These are phyloP conservation scores for Sinocyclocheilus anophthalmus DNA, from an alignment of 2,113 vertebrate species.

Conservation along the genomic window DNA sequence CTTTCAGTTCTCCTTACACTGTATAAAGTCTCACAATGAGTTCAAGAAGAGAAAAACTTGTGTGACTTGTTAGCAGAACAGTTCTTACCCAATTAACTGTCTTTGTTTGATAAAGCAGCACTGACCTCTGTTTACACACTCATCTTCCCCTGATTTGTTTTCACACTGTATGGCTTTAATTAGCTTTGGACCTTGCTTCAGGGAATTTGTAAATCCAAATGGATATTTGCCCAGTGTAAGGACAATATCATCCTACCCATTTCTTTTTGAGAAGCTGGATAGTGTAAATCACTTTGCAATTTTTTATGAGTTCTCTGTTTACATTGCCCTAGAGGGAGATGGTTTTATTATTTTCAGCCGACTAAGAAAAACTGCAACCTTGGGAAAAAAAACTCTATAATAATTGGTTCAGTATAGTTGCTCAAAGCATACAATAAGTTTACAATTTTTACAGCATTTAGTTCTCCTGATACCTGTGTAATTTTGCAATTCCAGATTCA, in stretches of 20 bases:
- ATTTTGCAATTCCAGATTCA: neutral
- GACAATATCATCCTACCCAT: constrained; percentile 56
- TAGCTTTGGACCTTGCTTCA: constrained; percentile 72
- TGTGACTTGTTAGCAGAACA: constrained; percentile 58
- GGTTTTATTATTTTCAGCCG: constrained; percentile 53
- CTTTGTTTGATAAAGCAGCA: constrained; percentile 70
- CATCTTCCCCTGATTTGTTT: constrained; percentile 61
- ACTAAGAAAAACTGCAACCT: constrained; percentile 50
- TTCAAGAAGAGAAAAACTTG: constrained; percentile 22
- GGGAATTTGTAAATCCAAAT: constrained; percentile 72
- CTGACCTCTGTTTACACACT: constrained; percentile 61
- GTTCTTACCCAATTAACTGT: constrained; percentile 71
- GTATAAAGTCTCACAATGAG: neutral
- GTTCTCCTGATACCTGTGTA: neutral
- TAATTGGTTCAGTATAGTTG: neutral
- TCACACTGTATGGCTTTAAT: constrained; percentile 75
- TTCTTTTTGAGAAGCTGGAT: constrained; percentile 46
- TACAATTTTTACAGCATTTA: neutral
- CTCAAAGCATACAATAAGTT: neutral
- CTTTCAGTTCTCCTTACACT: neutral
- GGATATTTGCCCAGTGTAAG: constrained; percentile 68
- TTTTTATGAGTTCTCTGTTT: constrained; percentile 59
- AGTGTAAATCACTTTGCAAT: constrained; percentile 62
- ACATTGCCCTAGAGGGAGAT: constrained; percentile 60
- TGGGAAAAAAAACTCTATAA: neutral